Percentiles rank a stretch among this genome's conserved stretches.
Conservation (phyloP, 2,113 vertebrate species). For the Pteruthius melanotis region DNA sequence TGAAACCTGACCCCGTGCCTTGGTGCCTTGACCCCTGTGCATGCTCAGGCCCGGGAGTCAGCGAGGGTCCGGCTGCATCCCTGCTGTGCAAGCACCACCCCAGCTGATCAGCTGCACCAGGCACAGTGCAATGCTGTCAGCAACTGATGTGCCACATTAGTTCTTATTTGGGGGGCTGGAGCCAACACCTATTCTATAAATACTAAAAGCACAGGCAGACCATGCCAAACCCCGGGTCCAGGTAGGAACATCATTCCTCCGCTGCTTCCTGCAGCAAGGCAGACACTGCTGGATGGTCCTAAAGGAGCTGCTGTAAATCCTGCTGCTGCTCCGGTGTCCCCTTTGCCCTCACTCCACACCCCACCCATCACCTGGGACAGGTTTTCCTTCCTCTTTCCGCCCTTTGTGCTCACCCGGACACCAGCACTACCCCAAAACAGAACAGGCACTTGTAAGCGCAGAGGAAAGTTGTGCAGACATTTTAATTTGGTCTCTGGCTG, state of each 20-base stretch:
- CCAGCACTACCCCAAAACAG: not conserved
- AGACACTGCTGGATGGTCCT: not conserved
- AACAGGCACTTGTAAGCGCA: not conserved
- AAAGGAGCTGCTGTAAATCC: not conserved
- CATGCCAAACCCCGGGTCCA: not conserved
- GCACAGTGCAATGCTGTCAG: not conserved
- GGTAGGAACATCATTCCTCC: no score
- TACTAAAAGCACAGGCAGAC: not conserved
- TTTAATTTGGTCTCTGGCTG: not conserved
- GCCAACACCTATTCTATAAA: no score
- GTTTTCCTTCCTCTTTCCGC: not conserved
- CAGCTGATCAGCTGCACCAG: not conserved
- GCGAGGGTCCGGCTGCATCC: not conserved
- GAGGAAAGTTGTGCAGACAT: not conserved
- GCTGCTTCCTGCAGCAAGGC: not conserved
- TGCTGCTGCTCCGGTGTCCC: not conserved
- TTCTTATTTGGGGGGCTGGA: not conserved
- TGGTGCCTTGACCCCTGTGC: not conserved
- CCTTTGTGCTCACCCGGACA: not conserved
- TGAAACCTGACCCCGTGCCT: not conserved
- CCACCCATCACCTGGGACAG: no score
- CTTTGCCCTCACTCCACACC: not conserved
- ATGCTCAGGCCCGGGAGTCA: not conserved
- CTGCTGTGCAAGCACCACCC: not conserved
- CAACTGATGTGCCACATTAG: not conserved